These are phyloP conservation scores for Dendrolimus pini DNA, from an alignment of 2,888 invertebrate species.

Conservation along the genomic window DNA sequence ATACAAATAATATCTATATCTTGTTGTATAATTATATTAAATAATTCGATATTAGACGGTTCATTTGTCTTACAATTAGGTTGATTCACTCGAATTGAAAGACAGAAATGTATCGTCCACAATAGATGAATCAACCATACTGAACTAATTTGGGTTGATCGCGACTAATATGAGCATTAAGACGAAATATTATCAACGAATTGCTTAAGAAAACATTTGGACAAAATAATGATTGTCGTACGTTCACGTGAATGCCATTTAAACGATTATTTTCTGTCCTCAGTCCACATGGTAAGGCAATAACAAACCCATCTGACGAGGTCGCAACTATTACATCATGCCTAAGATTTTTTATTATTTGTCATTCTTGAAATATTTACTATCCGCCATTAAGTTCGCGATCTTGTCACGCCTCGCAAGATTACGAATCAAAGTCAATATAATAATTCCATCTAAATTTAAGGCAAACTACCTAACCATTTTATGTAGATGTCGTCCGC, in stretches of 20 bases:
- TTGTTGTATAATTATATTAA: no score
- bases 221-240: background rate
- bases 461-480: background rate
- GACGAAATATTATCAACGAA: no score
- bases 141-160: no score
- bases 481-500: no score
- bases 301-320: slow-evolving; percentile 4
- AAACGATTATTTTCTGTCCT: background rate
- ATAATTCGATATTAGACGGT: no score
- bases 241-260: background rate
- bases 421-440: background rate
- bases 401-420: background rate
- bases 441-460: background rate
- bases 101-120: no score
- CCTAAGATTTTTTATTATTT: slow-evolving; percentile 6
- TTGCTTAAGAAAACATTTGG: no score
- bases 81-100: no score
- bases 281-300: slow-evolving; percentile 11
- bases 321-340: slow-evolving; percentile 8
- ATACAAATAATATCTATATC: no score
- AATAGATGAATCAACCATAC: no score
- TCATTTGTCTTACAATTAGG: no score
- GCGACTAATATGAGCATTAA: no score
- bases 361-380: background rate
- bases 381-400: background rate